phyloP scores from a whole-genome alignment of 1,140 invertebrate genomes.

The Trachymyrmex septentrionalis region DNA sequence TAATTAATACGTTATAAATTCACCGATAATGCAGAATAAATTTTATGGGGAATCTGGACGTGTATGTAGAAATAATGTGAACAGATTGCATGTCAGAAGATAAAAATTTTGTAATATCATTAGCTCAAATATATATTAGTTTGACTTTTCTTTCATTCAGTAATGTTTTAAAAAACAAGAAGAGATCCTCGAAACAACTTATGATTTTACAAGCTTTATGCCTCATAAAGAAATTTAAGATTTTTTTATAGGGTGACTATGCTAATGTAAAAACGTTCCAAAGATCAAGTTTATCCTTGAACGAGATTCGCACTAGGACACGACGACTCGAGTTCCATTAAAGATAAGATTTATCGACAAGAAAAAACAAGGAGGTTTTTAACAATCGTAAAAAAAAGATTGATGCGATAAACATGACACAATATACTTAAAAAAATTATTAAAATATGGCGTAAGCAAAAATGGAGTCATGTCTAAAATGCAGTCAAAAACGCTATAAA shows the following conservation, averaged over 20 bases:
- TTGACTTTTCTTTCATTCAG: constrained; percentile 30
- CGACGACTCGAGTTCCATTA: constrained; percentile 33
- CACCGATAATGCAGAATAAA: neutral
- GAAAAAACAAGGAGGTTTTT: neutral
- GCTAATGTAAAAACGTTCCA: constrained; percentile 39
- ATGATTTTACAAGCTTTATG: neutral
- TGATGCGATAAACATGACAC: constrained; percentile 13
- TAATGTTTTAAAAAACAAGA: constrained; percentile 4
- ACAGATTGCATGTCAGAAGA: neutral
- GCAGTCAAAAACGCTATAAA: neutral
- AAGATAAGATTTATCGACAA: constrained; percentile 22
- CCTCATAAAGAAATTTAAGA: constrained; percentile 36
- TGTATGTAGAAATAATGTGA: neutral
- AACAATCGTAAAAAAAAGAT: constrained; percentile 3
- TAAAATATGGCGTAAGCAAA: neutral
- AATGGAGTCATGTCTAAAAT: neutral
- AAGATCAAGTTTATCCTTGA: constrained; percentile 46
- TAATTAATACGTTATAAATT: neutral
- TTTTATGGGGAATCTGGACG: neutral
- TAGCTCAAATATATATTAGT: neutral
- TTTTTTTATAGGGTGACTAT: constrained; percentile 39
- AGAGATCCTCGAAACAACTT: neutral
- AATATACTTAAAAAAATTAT: neutral
- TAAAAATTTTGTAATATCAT: neutral
- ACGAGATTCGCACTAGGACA: constrained; percentile 49